Conservation (phyloP, 2,797 vertebrate species). For the Malurus leucopterus region DNA sequence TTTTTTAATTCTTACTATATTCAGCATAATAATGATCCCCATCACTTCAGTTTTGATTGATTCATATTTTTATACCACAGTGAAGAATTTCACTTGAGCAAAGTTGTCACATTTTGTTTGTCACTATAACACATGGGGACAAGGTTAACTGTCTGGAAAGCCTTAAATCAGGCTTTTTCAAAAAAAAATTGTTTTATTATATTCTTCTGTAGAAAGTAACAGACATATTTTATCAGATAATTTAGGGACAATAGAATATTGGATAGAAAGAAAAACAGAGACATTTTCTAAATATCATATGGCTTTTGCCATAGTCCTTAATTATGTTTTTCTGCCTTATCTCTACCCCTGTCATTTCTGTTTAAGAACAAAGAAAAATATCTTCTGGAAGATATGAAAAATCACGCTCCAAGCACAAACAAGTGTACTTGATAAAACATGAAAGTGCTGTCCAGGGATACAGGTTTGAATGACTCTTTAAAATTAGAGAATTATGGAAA, state of each 20-base stretch:
- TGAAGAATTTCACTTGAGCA: not conserved
- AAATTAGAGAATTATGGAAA: slow-evolving; percentile 8
- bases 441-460: not conserved
- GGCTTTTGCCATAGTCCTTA: not conserved
- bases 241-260: not conserved
- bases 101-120: not conserved
- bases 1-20: not conserved
- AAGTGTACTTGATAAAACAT: not conserved
- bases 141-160: not conserved
- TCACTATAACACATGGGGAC: not conserved
- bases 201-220: not conserved
- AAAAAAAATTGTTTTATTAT: not conserved
- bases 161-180: not conserved
- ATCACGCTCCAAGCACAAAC: not conserved
- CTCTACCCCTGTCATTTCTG: not conserved
- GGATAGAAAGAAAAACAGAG: not conserved
- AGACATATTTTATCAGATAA: not conserved
- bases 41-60: not conserved
- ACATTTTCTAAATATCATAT: not conserved
- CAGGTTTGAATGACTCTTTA: not conserved
- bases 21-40: not conserved
- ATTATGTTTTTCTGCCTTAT: not conserved
- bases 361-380: not conserved
- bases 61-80: not conserved
- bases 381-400: not conserved